Percentiles rank a stretch among this genome's conserved stretches.
Evolutionary conservation across 1,140 invertebrate genomes (phyloP).

Genomic region (Temnothorax curvispinosus): DNA sequence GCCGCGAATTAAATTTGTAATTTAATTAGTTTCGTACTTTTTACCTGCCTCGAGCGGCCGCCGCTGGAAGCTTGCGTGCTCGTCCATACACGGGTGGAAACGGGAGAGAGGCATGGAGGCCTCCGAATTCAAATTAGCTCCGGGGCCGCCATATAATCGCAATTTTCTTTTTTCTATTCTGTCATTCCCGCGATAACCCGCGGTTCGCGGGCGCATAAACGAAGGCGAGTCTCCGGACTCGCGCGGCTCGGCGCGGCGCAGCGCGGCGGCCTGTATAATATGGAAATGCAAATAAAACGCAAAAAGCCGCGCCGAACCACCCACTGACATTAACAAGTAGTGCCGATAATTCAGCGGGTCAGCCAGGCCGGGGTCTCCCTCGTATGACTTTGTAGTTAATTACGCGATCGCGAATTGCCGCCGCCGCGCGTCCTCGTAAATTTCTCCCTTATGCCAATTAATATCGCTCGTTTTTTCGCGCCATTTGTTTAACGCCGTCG

Average conservation of each 20-base stretch:
- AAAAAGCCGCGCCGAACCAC: constrained; percentile 41
- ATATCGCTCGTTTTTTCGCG: constrained; percentile 21
- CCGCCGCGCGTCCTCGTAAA: constrained; percentile 44
- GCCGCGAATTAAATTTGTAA: constrained; percentile 74
- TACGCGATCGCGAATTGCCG: constrained; percentile 53
- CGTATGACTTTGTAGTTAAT: constrained; percentile 62
- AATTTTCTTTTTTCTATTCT: constrained; percentile 73
- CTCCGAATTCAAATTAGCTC: constrained; percentile 74
- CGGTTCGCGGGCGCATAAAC: constrained; percentile 44
- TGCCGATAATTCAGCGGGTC: constrained; percentile 61
- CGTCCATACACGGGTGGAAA: constrained; percentile 52
- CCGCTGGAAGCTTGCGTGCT: constrained; percentile 67
- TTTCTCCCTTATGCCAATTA: constrained; percentile 53
- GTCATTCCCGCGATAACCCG: constrained; percentile 66
- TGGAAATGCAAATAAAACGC: constrained; percentile 53
- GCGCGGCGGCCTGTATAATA: not conserved
- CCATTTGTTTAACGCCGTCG: constrained; percentile 32
- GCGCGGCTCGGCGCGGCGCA: not conserved
- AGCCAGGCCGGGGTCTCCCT: constrained; percentile 4
- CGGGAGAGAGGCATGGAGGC: constrained; percentile 22
- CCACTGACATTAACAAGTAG: constrained; percentile 63
- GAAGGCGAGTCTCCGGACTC: constrained; percentile 34
- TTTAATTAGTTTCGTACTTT: constrained; percentile 76
- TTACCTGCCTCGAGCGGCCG: constrained; percentile 65
- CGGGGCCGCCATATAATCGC: constrained; percentile 28